Percentiles rank a stretch among this genome's conserved stretches.
Conservation (phyloP, 2,113 vertebrate genomes). For the Copsychus sechellarum region DNA sequence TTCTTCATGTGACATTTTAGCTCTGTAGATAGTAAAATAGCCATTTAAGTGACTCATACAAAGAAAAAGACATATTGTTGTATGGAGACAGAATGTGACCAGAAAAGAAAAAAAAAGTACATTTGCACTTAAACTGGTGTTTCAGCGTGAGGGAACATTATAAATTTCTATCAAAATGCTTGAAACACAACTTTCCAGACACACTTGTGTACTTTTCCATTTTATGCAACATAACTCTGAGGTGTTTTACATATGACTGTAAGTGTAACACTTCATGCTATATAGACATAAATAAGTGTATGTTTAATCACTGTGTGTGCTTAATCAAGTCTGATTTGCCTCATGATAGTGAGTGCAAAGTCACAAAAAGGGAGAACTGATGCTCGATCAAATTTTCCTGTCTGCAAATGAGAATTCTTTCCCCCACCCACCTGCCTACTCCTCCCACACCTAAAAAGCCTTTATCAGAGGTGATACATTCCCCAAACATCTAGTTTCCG, state of each 20-base stretch:
- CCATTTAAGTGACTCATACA: not conserved
- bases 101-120: not conserved
- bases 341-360: not conserved
- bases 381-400: not conserved
- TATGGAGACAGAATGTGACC: not conserved
- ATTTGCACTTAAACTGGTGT: not conserved
- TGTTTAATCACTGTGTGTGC: not conserved
- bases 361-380: not conserved
- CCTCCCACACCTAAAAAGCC: not conserved
- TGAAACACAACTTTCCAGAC: not conserved
- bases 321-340: not conserved
- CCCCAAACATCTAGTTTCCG: not conserved
- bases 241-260: not conserved
- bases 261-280: not conserved
- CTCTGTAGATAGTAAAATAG: not conserved
- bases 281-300: not conserved
- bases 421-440: not conserved
- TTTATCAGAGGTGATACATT: not conserved
- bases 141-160: not conserved
- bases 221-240: not conserved
- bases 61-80: not conserved
- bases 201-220: not conserved
- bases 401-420: not conserved
- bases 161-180: not conserved
- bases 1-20: not conserved